Evolutionary conservation across 2,888 invertebrate genomes (phyloP).

Genomic region (Steinernema carpocapsae): DNA sequence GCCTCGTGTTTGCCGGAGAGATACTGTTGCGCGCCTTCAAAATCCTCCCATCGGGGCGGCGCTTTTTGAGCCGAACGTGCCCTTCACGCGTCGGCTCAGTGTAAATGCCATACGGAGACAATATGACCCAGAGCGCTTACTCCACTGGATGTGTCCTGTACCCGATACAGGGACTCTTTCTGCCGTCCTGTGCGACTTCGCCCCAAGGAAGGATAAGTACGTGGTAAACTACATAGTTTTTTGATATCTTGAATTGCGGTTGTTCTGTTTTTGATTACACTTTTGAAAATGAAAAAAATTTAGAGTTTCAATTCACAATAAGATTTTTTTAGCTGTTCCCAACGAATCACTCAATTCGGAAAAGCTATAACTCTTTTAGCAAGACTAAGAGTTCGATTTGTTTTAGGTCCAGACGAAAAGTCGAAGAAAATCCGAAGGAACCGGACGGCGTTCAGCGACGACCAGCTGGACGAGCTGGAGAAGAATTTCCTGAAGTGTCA

Average conservation of each 20-base stretch:
- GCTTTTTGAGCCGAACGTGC: slow-evolving; percentile 4
- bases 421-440: slow-evolving; percentile 44
- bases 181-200: background rate
- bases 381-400: too few species aligned
- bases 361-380: too few species aligned
- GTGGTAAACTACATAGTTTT: background rate
- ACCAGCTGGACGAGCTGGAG: slow-evolving; percentile 47
- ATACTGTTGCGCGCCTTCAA: slow-evolving; percentile 29
- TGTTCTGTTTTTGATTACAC: too few species aligned
- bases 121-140: slow-evolving; percentile 18
- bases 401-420: background rate
- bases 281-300: too few species aligned
- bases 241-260: background rate
- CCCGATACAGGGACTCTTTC: background rate
- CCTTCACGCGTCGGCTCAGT: slow-evolving; percentile 2
- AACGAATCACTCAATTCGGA: too few species aligned
- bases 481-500: slow-evolving; percentile 44
- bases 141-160: slow-evolving; percentile 1
- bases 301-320: too few species aligned
- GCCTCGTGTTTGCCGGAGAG: slow-evolving; percentile 21
- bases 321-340: too few species aligned
- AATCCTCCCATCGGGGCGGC: slow-evolving; percentile 29
- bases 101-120: slow-evolving; percentile 1
- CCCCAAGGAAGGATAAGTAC: background rate
- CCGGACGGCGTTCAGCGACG: slow-evolving; percentile 47